Conservation (phyloP, 2,113 vertebrate genomes). For the Sminthopsis crassicaudata region DNA sequence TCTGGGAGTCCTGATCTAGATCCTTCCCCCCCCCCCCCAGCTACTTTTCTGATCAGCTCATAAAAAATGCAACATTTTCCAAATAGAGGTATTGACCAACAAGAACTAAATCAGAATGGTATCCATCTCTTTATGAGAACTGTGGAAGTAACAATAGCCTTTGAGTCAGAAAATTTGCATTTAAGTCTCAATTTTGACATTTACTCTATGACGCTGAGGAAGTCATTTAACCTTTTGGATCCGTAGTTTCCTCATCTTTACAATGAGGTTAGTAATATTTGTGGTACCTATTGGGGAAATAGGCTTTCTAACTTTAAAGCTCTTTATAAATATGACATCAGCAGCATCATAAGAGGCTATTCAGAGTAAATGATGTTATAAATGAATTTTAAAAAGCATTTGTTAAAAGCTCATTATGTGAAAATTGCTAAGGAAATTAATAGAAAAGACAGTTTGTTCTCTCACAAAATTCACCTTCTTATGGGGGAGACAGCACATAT, state of each 20-base stretch:
- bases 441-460: neutral
- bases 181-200: neutral
- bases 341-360: neutral
- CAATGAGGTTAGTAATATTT: neutral
- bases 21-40: neutral
- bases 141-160: neutral
- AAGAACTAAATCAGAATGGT: neutral
- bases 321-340: neutral
- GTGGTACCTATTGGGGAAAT: neutral
- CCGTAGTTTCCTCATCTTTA: neutral
- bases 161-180: neutral
- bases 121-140: neutral
- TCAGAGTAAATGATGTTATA: neutral
- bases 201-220: neutral
- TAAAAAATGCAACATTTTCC: neutral
- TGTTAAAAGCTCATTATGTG: neutral
- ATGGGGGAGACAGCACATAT: neutral
- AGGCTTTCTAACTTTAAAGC: neutral
- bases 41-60: neutral
- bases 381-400: neutral
- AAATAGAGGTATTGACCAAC: neutral
- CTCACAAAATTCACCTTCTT: neutral
- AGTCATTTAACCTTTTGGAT: neutral
- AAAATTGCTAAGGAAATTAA: neutral
- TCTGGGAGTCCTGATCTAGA: neutral